Evolutionary conservation across 1,140 invertebrate genomes (phyloP).

Genomic region (Brachionus calyciflorus): DNA sequence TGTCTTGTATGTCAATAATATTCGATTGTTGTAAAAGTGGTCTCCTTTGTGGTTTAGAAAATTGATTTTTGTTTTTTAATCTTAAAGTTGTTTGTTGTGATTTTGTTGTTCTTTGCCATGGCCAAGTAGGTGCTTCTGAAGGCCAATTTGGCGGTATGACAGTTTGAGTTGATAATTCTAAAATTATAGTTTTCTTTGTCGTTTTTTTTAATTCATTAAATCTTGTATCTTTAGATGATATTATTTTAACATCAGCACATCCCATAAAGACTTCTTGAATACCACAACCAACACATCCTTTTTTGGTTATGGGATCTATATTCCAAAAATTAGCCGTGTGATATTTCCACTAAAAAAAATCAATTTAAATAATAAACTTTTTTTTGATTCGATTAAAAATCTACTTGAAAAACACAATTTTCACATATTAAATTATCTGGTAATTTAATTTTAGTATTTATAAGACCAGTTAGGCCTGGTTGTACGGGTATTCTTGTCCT

Average conservation of each 20-base stretch:
- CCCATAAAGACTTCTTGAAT: slow-evolving; percentile 48
- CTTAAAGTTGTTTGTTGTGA: no score
- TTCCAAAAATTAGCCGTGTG: slow-evolving; percentile 47
- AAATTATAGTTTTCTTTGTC: no score
- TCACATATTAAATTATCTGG: slow-evolving; percentile 53
- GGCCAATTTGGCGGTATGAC: no score
- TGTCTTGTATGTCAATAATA: no score
- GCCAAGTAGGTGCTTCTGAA: no score
- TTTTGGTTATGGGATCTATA: not conserved
- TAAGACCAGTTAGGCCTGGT: not conserved
- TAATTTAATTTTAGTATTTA: slow-evolving; percentile 47
- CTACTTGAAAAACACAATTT: slow-evolving; percentile 56
- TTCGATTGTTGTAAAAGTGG: no score
- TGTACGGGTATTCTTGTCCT: not conserved
- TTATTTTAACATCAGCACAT: not conserved
- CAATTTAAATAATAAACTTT: slow-evolving; percentile 51
- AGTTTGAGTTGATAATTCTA: no score
- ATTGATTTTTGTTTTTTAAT: no score
- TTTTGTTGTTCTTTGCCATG: no score
- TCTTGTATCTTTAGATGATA: not conserved
- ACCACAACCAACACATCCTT: slow-evolving; percentile 47
- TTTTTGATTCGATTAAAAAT: slow-evolving; percentile 50
- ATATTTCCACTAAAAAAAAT: slow-evolving; percentile 29
- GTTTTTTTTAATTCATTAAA: no score
- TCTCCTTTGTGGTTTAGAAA: no score